phyloP scores from a whole-genome alignment of 2,888 invertebrate genomes.

The Calameuta idolon region DNA sequence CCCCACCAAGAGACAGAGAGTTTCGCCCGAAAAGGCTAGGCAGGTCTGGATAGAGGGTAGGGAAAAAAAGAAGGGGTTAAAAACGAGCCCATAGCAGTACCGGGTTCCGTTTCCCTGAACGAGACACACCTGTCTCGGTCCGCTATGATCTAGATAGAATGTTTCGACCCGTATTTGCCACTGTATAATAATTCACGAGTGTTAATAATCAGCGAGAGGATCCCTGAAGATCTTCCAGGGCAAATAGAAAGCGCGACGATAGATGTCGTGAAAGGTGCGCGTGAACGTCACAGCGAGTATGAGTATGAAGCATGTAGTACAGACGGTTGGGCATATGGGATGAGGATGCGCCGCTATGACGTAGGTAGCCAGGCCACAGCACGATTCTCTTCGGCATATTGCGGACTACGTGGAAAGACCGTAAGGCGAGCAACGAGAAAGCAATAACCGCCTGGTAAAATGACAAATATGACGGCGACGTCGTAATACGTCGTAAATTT shows the following conservation, averaged over 20 bases:
- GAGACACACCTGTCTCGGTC: background rate
- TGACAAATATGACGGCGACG: conserved; percentile 39
- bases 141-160: background rate
- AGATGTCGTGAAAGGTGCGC: background rate
- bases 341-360: background rate
- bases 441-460: conserved; percentile 45
- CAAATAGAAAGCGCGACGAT: background rate
- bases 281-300: background rate
- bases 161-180: background rate
- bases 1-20: conserved; percentile 15
- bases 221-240: background rate
- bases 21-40: background rate
- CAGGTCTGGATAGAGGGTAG: background rate
- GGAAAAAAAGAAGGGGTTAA: background rate
- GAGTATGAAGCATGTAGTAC: background rate
- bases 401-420: conserved; percentile 23
- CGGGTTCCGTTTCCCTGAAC: background rate
- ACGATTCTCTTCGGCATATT: conserved; percentile 29
- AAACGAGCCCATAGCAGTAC: background rate
- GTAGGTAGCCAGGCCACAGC: conserved; percentile 8
- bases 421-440: conserved; percentile 37
- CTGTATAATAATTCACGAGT: background rate
- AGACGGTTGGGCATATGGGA: background rate
- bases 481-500: background rate
- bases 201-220: background rate